Conservation (phyloP, 1,140 invertebrate genomes). For the Protaetia brevitarsis region DNA sequence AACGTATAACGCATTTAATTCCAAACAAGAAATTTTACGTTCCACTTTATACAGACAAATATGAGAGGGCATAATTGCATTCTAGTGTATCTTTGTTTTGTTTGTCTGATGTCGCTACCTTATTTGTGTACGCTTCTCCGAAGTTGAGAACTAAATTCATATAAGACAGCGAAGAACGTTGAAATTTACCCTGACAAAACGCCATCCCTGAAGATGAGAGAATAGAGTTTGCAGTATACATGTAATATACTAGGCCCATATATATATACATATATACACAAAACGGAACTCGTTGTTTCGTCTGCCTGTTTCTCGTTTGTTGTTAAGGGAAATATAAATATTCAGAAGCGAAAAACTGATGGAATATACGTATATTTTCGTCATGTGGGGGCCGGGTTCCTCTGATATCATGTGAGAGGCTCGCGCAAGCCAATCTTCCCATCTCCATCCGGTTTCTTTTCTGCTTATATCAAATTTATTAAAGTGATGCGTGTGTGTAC, state of each 20-base stretch:
- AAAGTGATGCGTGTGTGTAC: not conserved
- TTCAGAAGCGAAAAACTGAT: conserved; percentile 1
- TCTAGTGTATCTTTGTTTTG: not conserved
- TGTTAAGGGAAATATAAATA: conserved; percentile 1
- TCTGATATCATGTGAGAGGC: no score
- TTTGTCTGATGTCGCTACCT: not conserved
- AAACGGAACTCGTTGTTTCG: not conserved
- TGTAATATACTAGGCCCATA: no score
- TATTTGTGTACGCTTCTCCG: conserved; percentile 1
- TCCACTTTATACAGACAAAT: no score
- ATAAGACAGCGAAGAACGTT: not conserved
- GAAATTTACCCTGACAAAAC: not conserved
- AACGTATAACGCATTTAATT: no score
- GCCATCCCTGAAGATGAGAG: not conserved
- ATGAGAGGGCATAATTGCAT: conserved; percentile 2
- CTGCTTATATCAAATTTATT: not conserved
- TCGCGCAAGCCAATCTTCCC: not conserved
- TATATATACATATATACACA: no score
- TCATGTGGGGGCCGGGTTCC: no score
- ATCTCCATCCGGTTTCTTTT: not conserved
- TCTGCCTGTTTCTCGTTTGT: not conserved
- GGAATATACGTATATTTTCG: conserved; percentile 6
- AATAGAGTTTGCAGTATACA: no score
- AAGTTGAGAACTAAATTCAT: conserved; percentile 4
- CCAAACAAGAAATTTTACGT: no score